Base-by-base conservation (phyloP, 2,113 vertebrate genomes). In the Zapus hudsonius region DNA sequence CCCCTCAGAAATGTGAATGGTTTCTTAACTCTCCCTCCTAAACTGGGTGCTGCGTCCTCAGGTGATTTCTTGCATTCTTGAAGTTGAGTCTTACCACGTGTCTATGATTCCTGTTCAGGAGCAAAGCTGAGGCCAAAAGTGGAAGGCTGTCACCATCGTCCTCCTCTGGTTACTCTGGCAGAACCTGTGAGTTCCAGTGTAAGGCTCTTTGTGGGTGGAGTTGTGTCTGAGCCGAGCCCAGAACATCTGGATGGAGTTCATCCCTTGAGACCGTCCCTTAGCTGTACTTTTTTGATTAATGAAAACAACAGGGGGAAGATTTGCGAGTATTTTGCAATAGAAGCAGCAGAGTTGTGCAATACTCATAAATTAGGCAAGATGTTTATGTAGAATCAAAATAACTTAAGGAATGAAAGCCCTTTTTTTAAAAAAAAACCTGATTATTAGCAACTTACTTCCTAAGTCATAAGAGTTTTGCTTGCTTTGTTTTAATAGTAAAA, bases 11-110 rank as follows among this genome's bases (percentile, higher is more conserved):
- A 83, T 10, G 52, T 83, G 92, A 42, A 87, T 16, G 29, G 27
- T 75, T 76, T 93, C 76, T 88, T 76, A 81, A 81, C 67, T 55
- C 81, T 88, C 92, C 9, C 52, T 89, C 55, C 23, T 79, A 44
- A 75, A 67, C 25, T 22, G 67, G 52, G 36, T 82, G 52, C 52
- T 80, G 17, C 82, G 66, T 84, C 55, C 38, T 55, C 75, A 63
- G 69, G 61, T n/a, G 29, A 59, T 61, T 59, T 92, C 55, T 75
- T 44, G 79, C 63, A 16, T 70, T 63, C 78, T 83, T 81, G 70
- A 85, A 25, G 63, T 1, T 38, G 81, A 91, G 57, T 40, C 27
- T 38, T 0, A 0, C 47, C 52, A 57, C 31, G n/a, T 52, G 38
- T 64, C 73, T 33, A 3, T 33, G 36, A 27, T 36, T 76, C 61